Evolutionary conservation across 2,797 vertebrate genomes (phyloP), one percentile per base, ranked within the genome.

Genomic region (Cirrhinus mrigala): DNA sequence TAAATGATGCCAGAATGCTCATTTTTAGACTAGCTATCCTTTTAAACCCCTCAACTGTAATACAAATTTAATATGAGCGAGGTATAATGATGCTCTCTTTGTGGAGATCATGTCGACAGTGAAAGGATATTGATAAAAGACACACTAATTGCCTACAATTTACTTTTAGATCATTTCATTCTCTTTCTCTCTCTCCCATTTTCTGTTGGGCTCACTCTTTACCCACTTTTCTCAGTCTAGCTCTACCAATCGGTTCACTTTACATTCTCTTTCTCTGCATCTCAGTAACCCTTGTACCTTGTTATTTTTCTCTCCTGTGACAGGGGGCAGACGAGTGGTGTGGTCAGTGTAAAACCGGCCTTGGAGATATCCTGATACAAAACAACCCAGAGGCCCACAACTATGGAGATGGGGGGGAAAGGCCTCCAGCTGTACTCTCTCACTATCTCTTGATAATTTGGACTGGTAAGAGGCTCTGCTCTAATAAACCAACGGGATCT

Each of bases 401-500:
- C 68, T 64, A 50, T 74, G 54, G 22, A 85, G 54, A 80, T 37
- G 7, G 66, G 16, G 10, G n/a, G 29, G 77, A 1, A 64, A 52
- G 60, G 11, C 66, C 16, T 24, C 22, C 24, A 69, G 37, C 50
- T 70, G 18, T 74, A 56, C 60, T 60, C 73, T 88, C 62, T 73
- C 48, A 70, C 11, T 46, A 29, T 85, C 82, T 79, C 62, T 70
- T 48, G 37, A 64, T 78, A 69, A 82, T 82, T 64, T 85, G 77
- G 68, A 52, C 40, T 80, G 76, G 54, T 74, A 82, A 86, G 82
- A 79, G 84, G 76, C 71, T 76, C 69, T 54, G 44, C 68, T 58
- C 58, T 76, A 80, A 86, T 89, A 88, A 87, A 88, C 58, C 82
- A 87, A 87, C 52, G 48, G 79, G 71, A 74, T 85, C 80, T 78